Base-by-base conservation (phyloP, 2,888 invertebrate genomes). In the Nomada ruficornis region DNA sequence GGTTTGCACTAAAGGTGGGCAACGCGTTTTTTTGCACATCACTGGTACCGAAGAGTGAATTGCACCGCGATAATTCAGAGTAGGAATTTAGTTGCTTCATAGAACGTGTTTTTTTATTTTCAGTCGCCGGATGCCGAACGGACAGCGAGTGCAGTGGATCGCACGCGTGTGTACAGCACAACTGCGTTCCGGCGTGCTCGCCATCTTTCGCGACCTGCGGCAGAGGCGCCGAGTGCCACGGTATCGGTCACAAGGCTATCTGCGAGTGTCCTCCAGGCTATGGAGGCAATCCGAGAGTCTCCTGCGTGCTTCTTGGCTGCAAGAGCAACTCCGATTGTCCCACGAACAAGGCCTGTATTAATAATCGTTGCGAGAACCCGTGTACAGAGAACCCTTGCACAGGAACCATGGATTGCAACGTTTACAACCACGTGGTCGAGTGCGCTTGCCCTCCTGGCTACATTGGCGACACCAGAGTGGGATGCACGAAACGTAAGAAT, bases 261-360 rank as follows among this genome's bases (percentile, higher is more conserved):
- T 98, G 98, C 91, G 96, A 97, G 88, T 98, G 98, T 94, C 96
- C 96, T 70, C 96, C 97, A 55, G 98, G 98, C 44, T 96, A 96
- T 82, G 96, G 96, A 55, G 98, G 98, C 57, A 97, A 98, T 93
- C 97, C 98, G 3, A 95, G 96, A 77, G 94, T 96, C 18, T 95
- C 96, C 10, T 98, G 98, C 91, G 95, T 95, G 18, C 95, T 96
- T n/a, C 95, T 97, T n/a, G 97, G 97, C 71, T 98, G 98, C 91
- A 96, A 97, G 77, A 94, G 96, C 20, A 96, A 98, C 92, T 95
- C 95, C 0, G 98, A 98, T 86, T 98, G 98, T 92, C 97, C 98
- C 4, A 94, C 95, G 2, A 96, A 96, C 86, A 96, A 96, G 92
- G 96, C 97, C 1, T 98, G 98, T 91, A 95, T 98, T 57, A 98